Conservation (phyloP, 2,113 vertebrate genomes). For the Hippocampus barbouri region DNA sequence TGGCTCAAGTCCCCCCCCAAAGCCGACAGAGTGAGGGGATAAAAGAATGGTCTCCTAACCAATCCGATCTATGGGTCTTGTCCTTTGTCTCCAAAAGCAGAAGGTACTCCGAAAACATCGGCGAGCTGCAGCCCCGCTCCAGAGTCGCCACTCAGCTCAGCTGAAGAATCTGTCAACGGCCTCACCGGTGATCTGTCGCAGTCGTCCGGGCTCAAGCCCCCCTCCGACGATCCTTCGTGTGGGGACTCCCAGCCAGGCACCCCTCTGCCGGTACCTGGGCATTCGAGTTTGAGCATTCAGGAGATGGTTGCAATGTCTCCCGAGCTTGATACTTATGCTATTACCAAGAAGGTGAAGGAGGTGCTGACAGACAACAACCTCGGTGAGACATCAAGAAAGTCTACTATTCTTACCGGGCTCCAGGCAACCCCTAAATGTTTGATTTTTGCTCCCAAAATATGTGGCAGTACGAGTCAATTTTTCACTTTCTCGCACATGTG, state of each 20-base stretch:
- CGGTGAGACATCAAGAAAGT: conserved; percentile 70
- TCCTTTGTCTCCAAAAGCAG: conserved; percentile 63
- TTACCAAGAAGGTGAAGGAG: conserved; percentile 96
- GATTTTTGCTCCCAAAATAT: no score
- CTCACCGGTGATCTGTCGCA: conserved; percentile 75
- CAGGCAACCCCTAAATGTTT: neutral
- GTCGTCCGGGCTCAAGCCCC: conserved; percentile 78
- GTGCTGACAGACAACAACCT: conserved; percentile 95
- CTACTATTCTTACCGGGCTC: neutral
- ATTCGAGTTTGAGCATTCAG: conserved; percentile 85
- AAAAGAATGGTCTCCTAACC: conserved; percentile 34
- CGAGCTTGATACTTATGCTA: conserved; percentile 91
- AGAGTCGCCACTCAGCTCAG: conserved; percentile 89
- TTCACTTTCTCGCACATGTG: no score
- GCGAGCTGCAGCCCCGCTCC: conserved; percentile 94
- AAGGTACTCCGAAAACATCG: conserved; percentile 94
- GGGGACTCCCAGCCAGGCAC: conserved; percentile 81
- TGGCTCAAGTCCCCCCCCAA: conserved; percentile 40
- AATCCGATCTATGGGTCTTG: conserved; percentile 20
- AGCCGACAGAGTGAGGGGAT: conserved; percentile 32
- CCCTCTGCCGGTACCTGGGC: conserved; percentile 80
- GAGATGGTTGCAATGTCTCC: conserved; percentile 91
- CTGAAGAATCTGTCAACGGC: conserved; percentile 87
- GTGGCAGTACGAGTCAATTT: no score
- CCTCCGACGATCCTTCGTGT: conserved; percentile 74